Percentiles rank a stretch among this genome's conserved stretches.
phyloP scores from a whole-genome alignment of 92 coral and sea anemone species.

The Porites rus region DNA sequence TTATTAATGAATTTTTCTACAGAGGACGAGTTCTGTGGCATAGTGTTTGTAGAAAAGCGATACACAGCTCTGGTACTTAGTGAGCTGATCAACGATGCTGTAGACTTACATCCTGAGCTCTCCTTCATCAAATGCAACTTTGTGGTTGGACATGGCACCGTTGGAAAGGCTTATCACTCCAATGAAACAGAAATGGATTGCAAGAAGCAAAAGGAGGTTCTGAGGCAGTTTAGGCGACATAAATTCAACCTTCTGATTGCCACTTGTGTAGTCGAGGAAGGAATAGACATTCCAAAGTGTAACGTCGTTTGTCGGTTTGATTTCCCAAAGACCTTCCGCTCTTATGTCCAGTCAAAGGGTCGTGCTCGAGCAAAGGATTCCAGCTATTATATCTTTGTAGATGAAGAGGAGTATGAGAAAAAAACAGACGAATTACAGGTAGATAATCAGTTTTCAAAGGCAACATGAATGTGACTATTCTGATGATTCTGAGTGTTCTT shows the following conservation, averaged over 20 bases:
- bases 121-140: constrained; percentile 69
- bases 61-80: constrained; percentile 84
- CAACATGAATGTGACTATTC: too few relatives aligned
- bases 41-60: constrained; percentile 91
- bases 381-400: constrained; percentile 74
- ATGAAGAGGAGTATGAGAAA: constrained; percentile 24
- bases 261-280: constrained; percentile 97
- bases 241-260: constrained; percentile 85
- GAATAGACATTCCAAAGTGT: constrained; percentile 94
- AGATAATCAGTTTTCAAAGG: not conserved
- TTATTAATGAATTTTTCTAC: too few relatives aligned
- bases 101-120: constrained; percentile 53
- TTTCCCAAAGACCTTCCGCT: constrained; percentile 83
- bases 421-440: constrained; percentile 73
- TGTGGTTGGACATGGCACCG: constrained; percentile 92
- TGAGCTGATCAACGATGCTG: constrained; percentile 76
- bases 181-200: constrained; percentile 83
- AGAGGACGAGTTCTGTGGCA: constrained; percentile 73
- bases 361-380: constrained; percentile 91
- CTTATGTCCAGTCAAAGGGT: constrained; percentile 95
- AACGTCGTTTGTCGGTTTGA: constrained; percentile 92
- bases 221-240: constrained; percentile 71
- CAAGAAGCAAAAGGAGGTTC: constrained; percentile 79
- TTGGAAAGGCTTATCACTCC: constrained; percentile 50
- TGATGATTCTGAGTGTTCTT: too few relatives aligned